phyloP scores from a whole-genome alignment of 2,888 invertebrate genomes.

The Choristoneura rosaceana region DNA sequence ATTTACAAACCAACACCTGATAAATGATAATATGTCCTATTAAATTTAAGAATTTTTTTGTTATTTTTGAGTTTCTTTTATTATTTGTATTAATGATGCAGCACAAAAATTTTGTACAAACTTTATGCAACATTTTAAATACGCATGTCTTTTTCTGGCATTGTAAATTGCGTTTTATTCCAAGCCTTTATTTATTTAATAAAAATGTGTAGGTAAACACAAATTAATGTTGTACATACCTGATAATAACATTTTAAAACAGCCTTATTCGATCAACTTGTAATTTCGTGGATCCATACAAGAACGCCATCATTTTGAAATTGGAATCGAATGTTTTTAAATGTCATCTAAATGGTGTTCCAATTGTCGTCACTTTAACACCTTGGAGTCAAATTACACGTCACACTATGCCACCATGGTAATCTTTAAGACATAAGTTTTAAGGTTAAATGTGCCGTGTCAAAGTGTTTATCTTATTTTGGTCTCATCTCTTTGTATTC shows the following conservation, averaged over 20 bases:
- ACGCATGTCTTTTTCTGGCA: too few species aligned
- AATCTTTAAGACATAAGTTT: not conserved
- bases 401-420: slow-evolving; percentile 6
- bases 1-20: too few species aligned
- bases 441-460: slow-evolving; percentile 46
- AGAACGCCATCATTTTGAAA: slow-evolving; percentile 65
- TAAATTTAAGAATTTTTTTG: too few species aligned
- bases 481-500: slow-evolving; percentile 26
- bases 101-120: too few species aligned
- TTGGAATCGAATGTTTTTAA: slow-evolving; percentile 81
- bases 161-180: too few species aligned
- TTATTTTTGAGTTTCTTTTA: too few species aligned
- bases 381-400: slow-evolving; percentile 61
- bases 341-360: slow-evolving; percentile 66
- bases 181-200: too few species aligned
- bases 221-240: too few species aligned
- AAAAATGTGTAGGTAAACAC: too few species aligned
- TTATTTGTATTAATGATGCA: too few species aligned
- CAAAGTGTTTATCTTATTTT: not conserved
- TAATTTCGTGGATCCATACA: slow-evolving; percentile 60
- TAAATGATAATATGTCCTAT: too few species aligned
- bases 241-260: not conserved
- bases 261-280: slow-evolving; percentile 16
- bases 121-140: too few species aligned
- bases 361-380: slow-evolving; percentile 73